Percentiles rank a stretch among this genome's conserved stretches.
Conservation (phyloP, 1,140 invertebrate genomes). For the Cydia fagiglandana region DNA sequence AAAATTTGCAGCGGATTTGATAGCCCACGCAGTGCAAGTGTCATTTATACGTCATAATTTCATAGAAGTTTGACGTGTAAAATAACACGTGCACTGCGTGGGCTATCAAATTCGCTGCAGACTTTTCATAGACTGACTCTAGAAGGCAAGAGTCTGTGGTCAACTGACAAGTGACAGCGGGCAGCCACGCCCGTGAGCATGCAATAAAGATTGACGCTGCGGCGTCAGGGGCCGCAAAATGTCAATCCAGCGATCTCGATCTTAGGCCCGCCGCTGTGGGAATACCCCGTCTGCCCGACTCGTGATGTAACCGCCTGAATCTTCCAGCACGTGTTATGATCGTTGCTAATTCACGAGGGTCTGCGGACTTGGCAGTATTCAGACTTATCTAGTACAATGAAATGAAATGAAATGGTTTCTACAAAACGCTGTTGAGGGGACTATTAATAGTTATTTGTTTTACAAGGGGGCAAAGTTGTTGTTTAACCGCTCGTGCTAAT, state of each 20-base stretch:
- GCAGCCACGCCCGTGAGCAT: constrained; percentile 33
- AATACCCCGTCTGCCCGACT: constrained; percentile 38
- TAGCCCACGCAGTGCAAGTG: too few species aligned
- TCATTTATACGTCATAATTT: too few species aligned
- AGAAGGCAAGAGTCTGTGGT: constrained; percentile 33
- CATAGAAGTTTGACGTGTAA: too few species aligned
- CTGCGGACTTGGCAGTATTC: background rate
- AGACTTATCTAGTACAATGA: background rate
- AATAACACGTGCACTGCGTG: too few species aligned
- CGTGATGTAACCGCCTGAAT: constrained; percentile 29
- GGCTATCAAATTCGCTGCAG: too few species aligned
- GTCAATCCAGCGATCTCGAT: constrained; percentile 65
- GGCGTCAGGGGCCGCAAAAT: constrained; percentile 56
- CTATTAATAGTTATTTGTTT: too few species aligned
- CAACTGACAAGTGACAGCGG: constrained; percentile 45
- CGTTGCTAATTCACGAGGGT: constrained; percentile 13
- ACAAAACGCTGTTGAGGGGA: too few species aligned
- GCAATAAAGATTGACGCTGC: constrained; percentile 71
- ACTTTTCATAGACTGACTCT: too few species aligned
- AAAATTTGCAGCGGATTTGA: too few species aligned
- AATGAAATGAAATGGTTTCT: background rate
- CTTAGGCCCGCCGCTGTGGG: constrained; percentile 58
- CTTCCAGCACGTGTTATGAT: constrained; percentile 20
- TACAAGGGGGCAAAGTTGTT: too few species aligned
- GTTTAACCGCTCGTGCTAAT: too few species aligned